A percentile compares a stretch with the other conserved stretches of the same genome.
Evolutionary conservation across 2,113 vertebrate species (phyloP).

Genomic region (Microcebus lehilahytsara): DNA sequence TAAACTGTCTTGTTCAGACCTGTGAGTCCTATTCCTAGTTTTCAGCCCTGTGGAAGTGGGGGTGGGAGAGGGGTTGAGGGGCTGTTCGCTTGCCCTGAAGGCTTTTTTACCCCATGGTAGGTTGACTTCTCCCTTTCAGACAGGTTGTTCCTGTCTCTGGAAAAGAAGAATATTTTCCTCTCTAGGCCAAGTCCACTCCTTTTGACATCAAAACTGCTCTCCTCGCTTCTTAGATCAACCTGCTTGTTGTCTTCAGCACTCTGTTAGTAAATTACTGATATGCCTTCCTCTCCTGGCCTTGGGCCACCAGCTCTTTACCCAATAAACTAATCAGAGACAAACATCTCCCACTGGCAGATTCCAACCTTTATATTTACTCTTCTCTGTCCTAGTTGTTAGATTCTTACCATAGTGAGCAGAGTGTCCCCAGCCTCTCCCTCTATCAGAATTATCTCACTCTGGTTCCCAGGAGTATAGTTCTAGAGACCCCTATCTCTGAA

Average conservation of each 20-base stretch:
- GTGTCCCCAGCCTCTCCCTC: neutral
- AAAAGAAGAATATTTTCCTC: neutral
- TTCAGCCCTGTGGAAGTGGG: neutral
- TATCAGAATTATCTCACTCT: neutral
- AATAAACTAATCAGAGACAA: neutral
- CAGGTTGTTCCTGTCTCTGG: neutral
- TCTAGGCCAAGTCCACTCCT: neutral
- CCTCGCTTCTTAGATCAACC: neutral
- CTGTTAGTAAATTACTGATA: neutral
- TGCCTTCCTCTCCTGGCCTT: neutral
- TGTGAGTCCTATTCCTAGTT: neutral
- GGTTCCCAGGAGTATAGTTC: neutral
- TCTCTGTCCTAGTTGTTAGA: neutral
- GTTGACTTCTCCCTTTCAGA: neutral
- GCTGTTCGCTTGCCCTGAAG: neutral
- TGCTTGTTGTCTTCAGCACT: neutral
- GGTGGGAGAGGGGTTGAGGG: neutral
- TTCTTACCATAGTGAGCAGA: neutral
- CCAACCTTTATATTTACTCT: neutral
- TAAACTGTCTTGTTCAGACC: neutral
- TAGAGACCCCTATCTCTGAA: neutral
- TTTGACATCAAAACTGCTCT: slow-evolving; percentile 1
- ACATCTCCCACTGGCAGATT: neutral
- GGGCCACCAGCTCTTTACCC: too few species aligned
- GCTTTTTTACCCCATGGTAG: neutral